A percentile compares a stretch with the other conserved stretches of the same genome.
These are phyloP conservation scores for Polyommatus icarus DNA, from an alignment of 2,888 invertebrate genomes.

Conservation along the genomic window DNA sequence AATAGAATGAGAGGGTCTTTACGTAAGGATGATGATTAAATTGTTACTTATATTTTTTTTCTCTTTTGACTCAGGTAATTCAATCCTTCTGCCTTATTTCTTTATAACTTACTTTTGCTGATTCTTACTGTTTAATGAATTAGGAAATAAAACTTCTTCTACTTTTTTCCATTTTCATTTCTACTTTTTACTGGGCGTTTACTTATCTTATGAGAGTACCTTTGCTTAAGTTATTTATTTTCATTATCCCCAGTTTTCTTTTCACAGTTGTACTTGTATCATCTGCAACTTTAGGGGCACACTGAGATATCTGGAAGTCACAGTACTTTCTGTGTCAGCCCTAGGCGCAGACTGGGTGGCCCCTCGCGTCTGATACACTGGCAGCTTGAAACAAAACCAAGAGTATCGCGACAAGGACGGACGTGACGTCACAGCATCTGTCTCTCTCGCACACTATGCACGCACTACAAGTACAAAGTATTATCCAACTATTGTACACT, in stretches of 20 bases:
- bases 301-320: background rate
- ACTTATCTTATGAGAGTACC: too few relatives aligned
- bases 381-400: constrained; percentile 65
- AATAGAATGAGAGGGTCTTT: too few relatives aligned
- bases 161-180: too few relatives aligned
- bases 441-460: constrained; percentile 37
- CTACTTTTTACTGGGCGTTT: too few relatives aligned
- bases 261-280: background rate
- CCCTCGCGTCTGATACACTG: constrained; percentile 60
- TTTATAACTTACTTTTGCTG: too few relatives aligned
- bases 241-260: background rate
- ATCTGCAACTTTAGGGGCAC: background rate
- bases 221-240: too few relatives aligned
- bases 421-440: constrained; percentile 43
- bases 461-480: constrained; percentile 27
- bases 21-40: too few relatives aligned
- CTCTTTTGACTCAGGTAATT: too few relatives aligned
- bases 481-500: constrained; percentile 13
- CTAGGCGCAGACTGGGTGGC: constrained; percentile 69
- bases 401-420: constrained; percentile 50
- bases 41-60: too few relatives aligned
- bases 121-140: too few relatives aligned
- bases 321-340: constrained; percentile 49
- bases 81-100: too few relatives aligned
- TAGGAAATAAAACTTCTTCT: too few relatives aligned